phyloP scores from a whole-genome alignment of 1,140 invertebrate species.

The Chironomus tepperi region DNA sequence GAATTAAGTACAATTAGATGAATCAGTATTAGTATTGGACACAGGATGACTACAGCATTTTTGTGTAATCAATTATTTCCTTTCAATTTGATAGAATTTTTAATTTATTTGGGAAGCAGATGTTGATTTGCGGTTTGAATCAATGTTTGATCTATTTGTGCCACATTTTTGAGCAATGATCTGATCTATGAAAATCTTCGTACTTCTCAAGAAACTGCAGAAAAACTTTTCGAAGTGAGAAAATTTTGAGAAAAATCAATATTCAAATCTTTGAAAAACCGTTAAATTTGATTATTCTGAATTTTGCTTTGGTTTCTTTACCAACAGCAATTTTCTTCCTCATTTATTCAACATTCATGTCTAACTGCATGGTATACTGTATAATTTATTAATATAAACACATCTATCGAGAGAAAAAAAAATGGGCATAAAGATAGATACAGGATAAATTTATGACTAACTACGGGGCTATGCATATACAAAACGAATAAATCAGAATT shows the following conservation, averaged over 20 bases:
- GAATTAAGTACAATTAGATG: too few species aligned
- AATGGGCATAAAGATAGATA: too few species aligned
- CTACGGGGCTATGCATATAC: neutral
- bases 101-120: too few species aligned
- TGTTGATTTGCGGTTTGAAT: neutral
- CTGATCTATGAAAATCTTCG: too few species aligned
- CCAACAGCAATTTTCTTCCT: neutral
- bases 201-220: too few species aligned
- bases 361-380: neutral
- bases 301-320: neutral
- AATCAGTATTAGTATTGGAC: too few species aligned
- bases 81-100: too few species aligned
- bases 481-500: neutral
- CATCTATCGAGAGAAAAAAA: neutral
- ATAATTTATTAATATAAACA: constrained; percentile 10
- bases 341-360: neutral
- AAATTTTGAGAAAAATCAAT: neutral
- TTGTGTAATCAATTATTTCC: too few species aligned
- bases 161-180: neutral
- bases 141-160: neutral
- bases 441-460: neutral
- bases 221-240: too few species aligned
- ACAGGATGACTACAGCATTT: too few species aligned
- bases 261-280: neutral
- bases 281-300: neutral